Percentiles rank a stretch among this genome's conserved stretches.
These are phyloP conservation scores for Megaceryle maxima DNA, from an alignment of 2,113 vertebrate species.

Conservation along the genomic window DNA sequence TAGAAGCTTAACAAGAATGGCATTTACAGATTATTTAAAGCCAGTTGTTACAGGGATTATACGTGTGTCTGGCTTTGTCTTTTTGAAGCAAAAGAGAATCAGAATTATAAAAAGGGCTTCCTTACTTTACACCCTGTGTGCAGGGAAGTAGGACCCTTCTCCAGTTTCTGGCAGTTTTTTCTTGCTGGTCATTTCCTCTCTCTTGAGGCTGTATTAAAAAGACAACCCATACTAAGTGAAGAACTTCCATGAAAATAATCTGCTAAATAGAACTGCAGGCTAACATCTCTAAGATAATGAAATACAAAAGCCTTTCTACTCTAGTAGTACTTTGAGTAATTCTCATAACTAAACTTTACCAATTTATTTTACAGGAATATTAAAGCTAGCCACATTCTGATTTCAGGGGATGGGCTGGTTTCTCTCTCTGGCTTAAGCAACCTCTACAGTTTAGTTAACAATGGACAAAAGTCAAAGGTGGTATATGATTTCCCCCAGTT, in stretches of 20 bases:
- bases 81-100: not conserved
- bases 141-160: not conserved
- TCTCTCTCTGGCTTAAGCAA: constrained; percentile 93
- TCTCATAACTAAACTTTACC: constrained; percentile 55
- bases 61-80: not conserved
- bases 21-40: not conserved
- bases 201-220: not conserved
- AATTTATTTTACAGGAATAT: constrained; percentile 87
- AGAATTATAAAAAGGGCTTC: not conserved
- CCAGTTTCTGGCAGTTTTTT: not conserved
- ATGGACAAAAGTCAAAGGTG: constrained; percentile 86
- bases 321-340: not conserved
- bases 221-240: not conserved
- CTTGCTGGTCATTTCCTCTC: not conserved
- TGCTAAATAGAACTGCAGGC: not conserved
- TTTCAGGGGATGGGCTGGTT: constrained; percentile 92
- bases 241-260: not conserved
- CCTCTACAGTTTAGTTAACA: constrained; percentile 91
- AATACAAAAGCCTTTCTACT: not conserved
- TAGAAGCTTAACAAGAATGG: not conserved
- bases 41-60: not conserved
- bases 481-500: constrained; percentile 95
- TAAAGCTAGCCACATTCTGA: constrained; percentile 97
- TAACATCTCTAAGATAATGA: not conserved
- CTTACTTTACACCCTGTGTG: not conserved